A percentile compares a stretch with the other conserved stretches of the same genome.
Evolutionary conservation across 2,113 vertebrate genomes (phyloP).

Genomic region (human (Homo sapiens)): DNA sequence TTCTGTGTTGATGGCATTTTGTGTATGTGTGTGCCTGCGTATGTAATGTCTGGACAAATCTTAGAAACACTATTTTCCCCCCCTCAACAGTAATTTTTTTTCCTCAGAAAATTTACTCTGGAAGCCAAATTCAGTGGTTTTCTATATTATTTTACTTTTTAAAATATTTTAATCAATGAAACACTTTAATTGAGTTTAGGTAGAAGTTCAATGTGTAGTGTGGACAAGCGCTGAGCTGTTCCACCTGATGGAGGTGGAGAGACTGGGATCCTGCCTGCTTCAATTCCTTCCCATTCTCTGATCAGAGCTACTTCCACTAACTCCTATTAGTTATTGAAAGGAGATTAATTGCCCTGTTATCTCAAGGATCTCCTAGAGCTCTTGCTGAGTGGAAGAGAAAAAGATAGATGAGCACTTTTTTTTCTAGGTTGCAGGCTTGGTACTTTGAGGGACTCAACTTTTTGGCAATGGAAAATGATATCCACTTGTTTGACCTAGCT

Average conservation of each 20-base stretch:
- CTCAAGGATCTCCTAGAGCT: neutral
- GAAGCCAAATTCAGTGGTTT: neutral
- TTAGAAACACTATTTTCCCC: neutral
- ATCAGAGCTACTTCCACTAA: neutral
- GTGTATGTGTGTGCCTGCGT: neutral
- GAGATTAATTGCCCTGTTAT: conserved; percentile 39
- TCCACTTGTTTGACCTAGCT: neutral
- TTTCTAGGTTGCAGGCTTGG: neutral
- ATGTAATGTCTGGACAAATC: neutral
- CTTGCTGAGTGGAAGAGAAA: conserved; percentile 11
- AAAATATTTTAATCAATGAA: neutral
- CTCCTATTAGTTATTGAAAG: conserved; percentile 15
- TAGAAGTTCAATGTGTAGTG: neutral
- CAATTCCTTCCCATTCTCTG: neutral
- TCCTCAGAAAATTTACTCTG: neutral
- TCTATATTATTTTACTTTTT: neutral
- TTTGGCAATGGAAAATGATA: neutral
- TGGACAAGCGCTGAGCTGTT: no score
- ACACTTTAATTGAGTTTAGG: neutral
- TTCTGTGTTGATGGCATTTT: neutral
- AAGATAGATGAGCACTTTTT: neutral
- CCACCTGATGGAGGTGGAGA: no score
- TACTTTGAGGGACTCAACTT: neutral
- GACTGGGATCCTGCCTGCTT: rapidly evolving
- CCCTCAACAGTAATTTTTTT: neutral